A percentile compares a stretch with the other conserved stretches of the same genome.
Evolutionary conservation across 1,140 invertebrate species (phyloP).

Genomic region (Batillaria attramentaria): DNA sequence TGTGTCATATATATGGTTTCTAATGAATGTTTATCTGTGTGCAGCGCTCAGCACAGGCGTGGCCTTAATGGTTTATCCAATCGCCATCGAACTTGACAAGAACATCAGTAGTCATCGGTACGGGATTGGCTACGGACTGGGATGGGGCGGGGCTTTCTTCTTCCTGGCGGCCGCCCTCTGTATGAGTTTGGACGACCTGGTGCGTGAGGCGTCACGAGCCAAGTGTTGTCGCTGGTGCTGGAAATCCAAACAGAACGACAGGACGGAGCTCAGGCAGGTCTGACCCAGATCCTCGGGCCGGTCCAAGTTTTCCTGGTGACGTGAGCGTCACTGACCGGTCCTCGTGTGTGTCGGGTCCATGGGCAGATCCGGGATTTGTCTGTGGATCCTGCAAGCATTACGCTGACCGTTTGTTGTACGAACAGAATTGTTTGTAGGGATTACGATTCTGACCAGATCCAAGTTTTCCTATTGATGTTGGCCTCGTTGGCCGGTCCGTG

Average conservation of each 20-base stretch:
- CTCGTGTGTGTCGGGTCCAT: not conserved
- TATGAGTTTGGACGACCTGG: slow-evolving; percentile 70
- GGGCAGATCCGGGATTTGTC: not conserved
- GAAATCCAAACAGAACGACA: slow-evolving; percentile 49
- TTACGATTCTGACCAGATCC: not conserved
- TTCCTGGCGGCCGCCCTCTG: slow-evolving; percentile 69
- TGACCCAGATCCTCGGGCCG: slow-evolving; percentile 43
- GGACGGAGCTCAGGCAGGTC: slow-evolving; percentile 54
- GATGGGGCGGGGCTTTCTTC: slow-evolving; percentile 68
- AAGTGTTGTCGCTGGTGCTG: slow-evolving; percentile 61
- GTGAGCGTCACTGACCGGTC: no score
- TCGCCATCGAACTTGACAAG: slow-evolving; percentile 58
- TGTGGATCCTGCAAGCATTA: not conserved
- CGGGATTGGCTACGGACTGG: slow-evolving; percentile 67
- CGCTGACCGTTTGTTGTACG: not conserved
- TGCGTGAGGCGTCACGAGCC: slow-evolving; percentile 61
- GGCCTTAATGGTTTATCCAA: slow-evolving; percentile 67
- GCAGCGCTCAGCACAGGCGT: slow-evolving; percentile 63
- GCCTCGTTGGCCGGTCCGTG: not conserved
- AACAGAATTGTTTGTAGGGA: not conserved
- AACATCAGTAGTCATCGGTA: slow-evolving; percentile 57
- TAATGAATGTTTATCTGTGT: no score
- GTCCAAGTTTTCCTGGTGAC: slow-evolving; percentile 11
- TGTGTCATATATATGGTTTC: no score
- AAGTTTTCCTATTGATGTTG: not conserved